Evolutionary conservation across 2,888 invertebrate genomes (phyloP).

Genomic region (Pterostichus niger): DNA sequence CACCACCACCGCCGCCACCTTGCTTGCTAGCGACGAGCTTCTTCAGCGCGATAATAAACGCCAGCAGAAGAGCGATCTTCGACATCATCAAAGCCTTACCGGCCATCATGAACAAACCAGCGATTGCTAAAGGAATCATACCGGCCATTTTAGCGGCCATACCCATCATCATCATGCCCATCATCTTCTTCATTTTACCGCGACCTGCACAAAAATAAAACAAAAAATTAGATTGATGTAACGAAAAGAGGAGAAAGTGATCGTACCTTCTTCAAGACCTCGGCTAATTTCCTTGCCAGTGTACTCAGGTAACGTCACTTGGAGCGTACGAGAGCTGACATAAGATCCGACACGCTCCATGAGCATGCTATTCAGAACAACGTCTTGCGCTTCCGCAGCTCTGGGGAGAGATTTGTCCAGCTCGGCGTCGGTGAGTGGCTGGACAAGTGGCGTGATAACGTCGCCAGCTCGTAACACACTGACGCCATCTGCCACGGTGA

Average conservation of each 20-base stretch:
- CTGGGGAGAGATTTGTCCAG: slow-evolving; percentile 85
- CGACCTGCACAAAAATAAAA: slow-evolving; percentile 79
- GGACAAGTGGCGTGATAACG: slow-evolving; percentile 68
- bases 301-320: slow-evolving; percentile 87
- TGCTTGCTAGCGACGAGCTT: slow-evolving; percentile 87
- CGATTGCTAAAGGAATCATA: slow-evolving; percentile 89
- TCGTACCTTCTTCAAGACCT: slow-evolving; percentile 87
- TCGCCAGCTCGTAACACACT: slow-evolving; percentile 82
- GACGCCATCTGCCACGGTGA: slow-evolving; percentile 83
- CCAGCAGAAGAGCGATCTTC: slow-evolving; percentile 88
- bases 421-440: slow-evolving; percentile 82
- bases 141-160: slow-evolving; percentile 91
- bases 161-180: slow-evolving; percentile 95
- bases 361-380: slow-evolving; percentile 84
- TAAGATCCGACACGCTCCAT: slow-evolving; percentile 86
- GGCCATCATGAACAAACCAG: slow-evolving; percentile 88
- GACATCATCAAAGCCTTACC: slow-evolving; percentile 91
- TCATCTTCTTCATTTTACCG: slow-evolving; percentile 92
- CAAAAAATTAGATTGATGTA: slow-evolving; percentile 37
- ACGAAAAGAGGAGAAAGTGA: slow-evolving; percentile 39
- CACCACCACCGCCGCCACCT: slow-evolving; percentile 78
- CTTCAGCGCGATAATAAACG: slow-evolving; percentile 90
- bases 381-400: slow-evolving; percentile 83
- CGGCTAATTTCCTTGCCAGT: slow-evolving; percentile 84
- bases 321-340: slow-evolving; percentile 87